Conservation (phyloP, 1,140 invertebrate genomes). For the Ceratina calcarata region DNA sequence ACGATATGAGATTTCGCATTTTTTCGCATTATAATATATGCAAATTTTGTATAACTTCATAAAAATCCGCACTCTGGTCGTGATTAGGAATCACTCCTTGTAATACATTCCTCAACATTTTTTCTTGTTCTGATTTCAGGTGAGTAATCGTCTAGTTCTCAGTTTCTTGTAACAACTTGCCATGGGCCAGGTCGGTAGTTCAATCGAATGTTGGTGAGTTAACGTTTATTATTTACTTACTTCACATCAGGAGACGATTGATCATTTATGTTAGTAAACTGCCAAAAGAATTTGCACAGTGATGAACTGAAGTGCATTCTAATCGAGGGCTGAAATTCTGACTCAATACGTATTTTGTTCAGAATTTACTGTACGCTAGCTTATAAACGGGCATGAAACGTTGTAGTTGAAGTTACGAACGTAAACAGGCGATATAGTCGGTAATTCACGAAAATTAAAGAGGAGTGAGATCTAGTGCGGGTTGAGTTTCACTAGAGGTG, state of each 20-base stretch:
- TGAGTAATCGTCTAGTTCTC: conserved; percentile 63
- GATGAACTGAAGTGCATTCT: conserved; percentile 39
- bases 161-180: conserved; percentile 63
- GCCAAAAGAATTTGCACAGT: conserved; percentile 10
- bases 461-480: conserved; percentile 2
- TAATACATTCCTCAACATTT: background rate
- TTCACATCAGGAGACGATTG: no score
- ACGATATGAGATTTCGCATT: no score
- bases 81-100: background rate
- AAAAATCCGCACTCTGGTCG: no score
- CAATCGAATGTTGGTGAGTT: conserved; percentile 48
- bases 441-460: conserved; percentile 55
- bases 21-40: no score
- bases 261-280: background rate
- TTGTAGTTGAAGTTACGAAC: conserved; percentile 73
- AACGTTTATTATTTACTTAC: conserved; percentile 31
- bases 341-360: no score
- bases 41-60: no score
- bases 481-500: background rate
- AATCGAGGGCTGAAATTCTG: background rate
- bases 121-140: conserved; percentile 68
- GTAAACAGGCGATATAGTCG: conserved; percentile 77
- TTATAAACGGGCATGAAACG: no score
- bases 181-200: conserved; percentile 58
- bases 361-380: no score